Evolutionary conservation across 2,113 vertebrate genomes (phyloP).

Genomic region (Isichthys henryi): DNA sequence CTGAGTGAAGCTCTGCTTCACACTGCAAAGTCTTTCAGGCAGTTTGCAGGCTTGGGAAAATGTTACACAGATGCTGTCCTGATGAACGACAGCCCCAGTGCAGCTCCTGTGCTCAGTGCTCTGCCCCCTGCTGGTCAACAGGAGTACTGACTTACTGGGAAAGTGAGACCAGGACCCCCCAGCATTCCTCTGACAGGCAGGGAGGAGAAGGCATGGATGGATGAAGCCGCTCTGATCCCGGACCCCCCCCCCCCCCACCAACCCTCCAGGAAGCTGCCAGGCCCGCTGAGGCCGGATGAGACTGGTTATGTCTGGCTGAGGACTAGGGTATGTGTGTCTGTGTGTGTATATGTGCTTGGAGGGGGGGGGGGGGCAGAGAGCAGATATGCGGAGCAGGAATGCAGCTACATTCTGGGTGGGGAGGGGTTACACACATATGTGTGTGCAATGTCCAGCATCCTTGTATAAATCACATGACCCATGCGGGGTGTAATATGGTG

Average conservation of each 20-base stretch:
- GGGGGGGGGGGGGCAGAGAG: slow-evolving; percentile 36
- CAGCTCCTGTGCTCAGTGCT: background rate
- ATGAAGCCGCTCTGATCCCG: background rate
- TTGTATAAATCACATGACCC: slow-evolving; percentile 50
- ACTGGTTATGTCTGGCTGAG: slow-evolving; percentile 39
- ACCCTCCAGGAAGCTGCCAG: slow-evolving; percentile 18
- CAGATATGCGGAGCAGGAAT: slow-evolving; percentile 51
- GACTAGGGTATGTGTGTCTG: background rate
- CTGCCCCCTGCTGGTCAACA: background rate
- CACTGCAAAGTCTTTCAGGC: background rate
- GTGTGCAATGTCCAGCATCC: slow-evolving; percentile 40
- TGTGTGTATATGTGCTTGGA: slow-evolving; percentile 19
- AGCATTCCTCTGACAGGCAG: background rate
- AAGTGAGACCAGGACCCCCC: background rate
- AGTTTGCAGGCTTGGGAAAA: background rate
- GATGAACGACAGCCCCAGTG: background rate
- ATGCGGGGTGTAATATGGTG: slow-evolving; percentile 41
- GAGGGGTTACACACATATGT: slow-evolving; percentile 39
- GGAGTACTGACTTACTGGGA: background rate
- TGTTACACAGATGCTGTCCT: background rate
- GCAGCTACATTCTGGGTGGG: slow-evolving; percentile 39
- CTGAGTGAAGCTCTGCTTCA: background rate
- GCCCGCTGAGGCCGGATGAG: slow-evolving; percentile 43
- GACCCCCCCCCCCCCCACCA: background rate
- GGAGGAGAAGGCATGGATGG: background rate